These are phyloP conservation scores for Amiota minor DNA, from an alignment of 2,888 invertebrate species.

Conservation along the genomic window DNA sequence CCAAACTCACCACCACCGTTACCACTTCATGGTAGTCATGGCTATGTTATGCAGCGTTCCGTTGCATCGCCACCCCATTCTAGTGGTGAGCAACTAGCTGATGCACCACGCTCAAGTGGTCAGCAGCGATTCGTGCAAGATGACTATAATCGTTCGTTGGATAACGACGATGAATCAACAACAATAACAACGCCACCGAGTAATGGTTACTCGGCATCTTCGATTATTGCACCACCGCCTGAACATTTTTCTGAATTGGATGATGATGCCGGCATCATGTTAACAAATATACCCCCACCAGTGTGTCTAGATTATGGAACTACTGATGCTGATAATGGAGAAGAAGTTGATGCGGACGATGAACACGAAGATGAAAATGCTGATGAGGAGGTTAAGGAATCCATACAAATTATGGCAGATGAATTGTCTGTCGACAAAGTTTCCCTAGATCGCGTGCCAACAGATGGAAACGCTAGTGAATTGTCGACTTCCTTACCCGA, in stretches of 20 bases:
- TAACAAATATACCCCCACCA: constrained; percentile 63
- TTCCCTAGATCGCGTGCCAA: constrained; percentile 39
- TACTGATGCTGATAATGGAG: constrained; percentile 47
- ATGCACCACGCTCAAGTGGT: constrained; percentile 42
- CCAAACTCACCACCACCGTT: constrained; percentile 64
- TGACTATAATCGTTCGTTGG: constrained; percentile 62
- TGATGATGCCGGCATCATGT: constrained; percentile 51
- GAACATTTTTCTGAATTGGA: constrained; percentile 65
- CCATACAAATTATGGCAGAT: constrained; percentile 56
- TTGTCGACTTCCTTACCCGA: background rate
- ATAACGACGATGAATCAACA: constrained; percentile 70
- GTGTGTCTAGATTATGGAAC: constrained; percentile 56
- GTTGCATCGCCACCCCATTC: constrained; percentile 44
- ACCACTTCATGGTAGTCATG: constrained; percentile 37
- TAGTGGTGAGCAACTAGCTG: constrained; percentile 34
- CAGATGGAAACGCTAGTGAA: constrained; percentile 52
- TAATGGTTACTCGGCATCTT: constrained; percentile 70
- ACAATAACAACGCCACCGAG: constrained; percentile 72
- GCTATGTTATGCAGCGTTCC: constrained; percentile 28
- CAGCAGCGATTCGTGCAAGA: constrained; percentile 50
- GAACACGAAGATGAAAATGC: constrained; percentile 39
- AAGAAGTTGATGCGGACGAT: constrained; percentile 49
- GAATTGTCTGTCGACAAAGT: constrained; percentile 51
- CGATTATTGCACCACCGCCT: constrained; percentile 66
- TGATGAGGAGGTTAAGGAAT: constrained; percentile 45